phyloP scores from a whole-genome alignment of 2,888 invertebrate species.

The Oligia strigilis region DNA sequence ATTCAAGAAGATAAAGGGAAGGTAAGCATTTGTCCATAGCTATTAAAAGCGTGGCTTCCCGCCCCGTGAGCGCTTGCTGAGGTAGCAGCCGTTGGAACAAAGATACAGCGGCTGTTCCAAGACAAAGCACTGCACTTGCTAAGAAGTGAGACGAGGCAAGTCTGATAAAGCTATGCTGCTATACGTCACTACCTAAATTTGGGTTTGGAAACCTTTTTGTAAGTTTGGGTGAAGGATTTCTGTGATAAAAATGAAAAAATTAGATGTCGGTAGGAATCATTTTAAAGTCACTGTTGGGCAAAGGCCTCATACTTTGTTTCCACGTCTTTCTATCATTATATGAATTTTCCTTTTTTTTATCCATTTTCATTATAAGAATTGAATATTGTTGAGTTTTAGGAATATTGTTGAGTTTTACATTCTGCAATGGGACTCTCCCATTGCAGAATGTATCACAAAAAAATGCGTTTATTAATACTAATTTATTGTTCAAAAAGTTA shows the following conservation, averaged over 20 bases:
- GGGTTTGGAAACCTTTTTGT: constrained; percentile 20
- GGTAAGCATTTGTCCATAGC: constrained; percentile 26
- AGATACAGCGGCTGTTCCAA: constrained; percentile 37
- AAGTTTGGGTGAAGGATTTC: neutral
- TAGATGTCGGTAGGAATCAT: neutral
- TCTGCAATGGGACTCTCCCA: too few relatives aligned
- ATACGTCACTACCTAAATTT: neutral
- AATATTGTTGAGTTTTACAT: neutral
- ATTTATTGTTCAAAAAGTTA: neutral
- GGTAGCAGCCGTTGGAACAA: constrained; percentile 33
- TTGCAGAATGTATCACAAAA: neutral
- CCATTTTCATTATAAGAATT: neutral
- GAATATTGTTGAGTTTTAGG: neutral
- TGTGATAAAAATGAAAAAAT: neutral
- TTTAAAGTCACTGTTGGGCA: neutral
- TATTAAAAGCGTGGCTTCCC: constrained; percentile 32
- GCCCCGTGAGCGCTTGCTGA: constrained; percentile 1
- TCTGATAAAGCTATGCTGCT: constrained; percentile 19
- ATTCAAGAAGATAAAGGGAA: constrained; percentile 18
- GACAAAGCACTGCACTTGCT: constrained; percentile 55
- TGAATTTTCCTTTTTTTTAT: too few relatives aligned
- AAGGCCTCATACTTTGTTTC: neutral
- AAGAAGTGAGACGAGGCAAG: constrained; percentile 44
- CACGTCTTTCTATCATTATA: neutral
- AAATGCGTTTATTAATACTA: neutral